Conservation (phyloP, 2,113 vertebrate species). For the Columba livia region DNA sequence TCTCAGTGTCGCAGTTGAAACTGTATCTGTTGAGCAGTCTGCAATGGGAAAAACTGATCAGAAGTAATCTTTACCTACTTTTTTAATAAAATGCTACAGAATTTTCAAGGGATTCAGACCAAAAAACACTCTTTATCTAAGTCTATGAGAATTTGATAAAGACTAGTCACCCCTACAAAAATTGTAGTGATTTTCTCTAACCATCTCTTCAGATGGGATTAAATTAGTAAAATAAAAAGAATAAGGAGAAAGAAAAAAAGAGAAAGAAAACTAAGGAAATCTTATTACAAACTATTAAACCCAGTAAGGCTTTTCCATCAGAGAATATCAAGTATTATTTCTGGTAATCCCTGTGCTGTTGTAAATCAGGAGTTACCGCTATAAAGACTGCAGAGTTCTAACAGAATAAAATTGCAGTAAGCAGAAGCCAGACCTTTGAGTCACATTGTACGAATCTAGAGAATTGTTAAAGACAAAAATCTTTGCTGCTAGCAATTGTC, state of each 20-base stretch:
- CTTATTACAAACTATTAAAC: slow-evolving; percentile 40
- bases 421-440: background rate
- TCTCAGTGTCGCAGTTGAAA: background rate
- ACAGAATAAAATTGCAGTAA: background rate
- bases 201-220: background rate
- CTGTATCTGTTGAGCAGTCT: background rate
- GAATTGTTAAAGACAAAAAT: background rate
- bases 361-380: slow-evolving; percentile 29
- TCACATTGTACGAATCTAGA: background rate
- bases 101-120: background rate
- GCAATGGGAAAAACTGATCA: background rate
- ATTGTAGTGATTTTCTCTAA: background rate
- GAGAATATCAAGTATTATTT: slow-evolving; percentile 46
- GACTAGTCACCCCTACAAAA: background rate
- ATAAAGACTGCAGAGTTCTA: background rate
- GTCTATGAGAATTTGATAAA: slow-evolving; percentile 18
- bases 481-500: background rate
- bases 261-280: slow-evolving; percentile 15
- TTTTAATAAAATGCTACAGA: background rate
- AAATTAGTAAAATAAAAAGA: slow-evolving; percentile 36
- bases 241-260: background rate
- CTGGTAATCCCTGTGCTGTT: background rate
- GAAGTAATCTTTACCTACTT: background rate
- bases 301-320: slow-evolving; percentile 46
- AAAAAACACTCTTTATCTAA: background rate